Conservation (phyloP, 2,113 vertebrate species). For the Oriolus oriolus region DNA sequence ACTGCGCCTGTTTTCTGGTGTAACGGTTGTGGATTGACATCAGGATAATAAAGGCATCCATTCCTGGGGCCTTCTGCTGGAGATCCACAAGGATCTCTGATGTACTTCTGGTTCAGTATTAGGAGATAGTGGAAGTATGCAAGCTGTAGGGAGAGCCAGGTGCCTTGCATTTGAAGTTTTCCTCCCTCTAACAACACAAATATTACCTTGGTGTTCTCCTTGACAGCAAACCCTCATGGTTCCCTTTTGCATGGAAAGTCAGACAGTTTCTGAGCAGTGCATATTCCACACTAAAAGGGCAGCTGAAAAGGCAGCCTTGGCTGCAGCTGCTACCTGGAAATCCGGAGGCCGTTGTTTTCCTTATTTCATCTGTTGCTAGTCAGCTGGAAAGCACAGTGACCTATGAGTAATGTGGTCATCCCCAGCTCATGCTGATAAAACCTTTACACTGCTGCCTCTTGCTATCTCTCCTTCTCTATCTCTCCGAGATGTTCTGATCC, state of each 20-base stretch:
- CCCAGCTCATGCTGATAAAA: slow-evolving; percentile 44
- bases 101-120: neutral
- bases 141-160: neutral
- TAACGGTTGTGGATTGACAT: neutral
- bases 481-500: slow-evolving; percentile 39
- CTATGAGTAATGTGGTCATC: slow-evolving; percentile 47
- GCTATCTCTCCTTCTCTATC: neutral
- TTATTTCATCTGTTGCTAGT: slow-evolving; percentile 47
- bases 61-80: neutral
- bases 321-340: slow-evolving; percentile 48
- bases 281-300: neutral
- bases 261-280: neutral
- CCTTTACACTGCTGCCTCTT: slow-evolving; percentile 4
- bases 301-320: neutral
- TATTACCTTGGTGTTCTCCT: neutral
- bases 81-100: neutral
- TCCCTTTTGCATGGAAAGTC: neutral
- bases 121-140: neutral
- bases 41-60: neutral
- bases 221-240: accelerated
- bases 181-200: neutral
- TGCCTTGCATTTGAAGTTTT: neutral
- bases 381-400: slow-evolving; percentile 51
- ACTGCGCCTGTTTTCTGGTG: neutral
- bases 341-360: neutral